These are phyloP conservation scores for Drosophila setosimentum DNA, from an alignment of 2,888 invertebrate genomes.

Conservation along the genomic window DNA sequence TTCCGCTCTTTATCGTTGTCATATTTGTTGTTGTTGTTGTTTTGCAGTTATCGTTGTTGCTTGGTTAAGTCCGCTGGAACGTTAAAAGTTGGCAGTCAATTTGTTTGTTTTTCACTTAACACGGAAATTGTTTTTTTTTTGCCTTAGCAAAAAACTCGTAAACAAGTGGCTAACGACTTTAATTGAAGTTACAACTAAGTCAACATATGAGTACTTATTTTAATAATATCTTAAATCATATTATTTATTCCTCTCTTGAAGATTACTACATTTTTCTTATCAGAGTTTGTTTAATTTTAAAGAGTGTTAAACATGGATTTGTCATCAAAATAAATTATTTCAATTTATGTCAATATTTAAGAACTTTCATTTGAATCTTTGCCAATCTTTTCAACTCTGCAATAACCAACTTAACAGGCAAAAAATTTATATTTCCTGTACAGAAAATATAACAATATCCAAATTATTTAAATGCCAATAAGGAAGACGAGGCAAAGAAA, in stretches of 20 bases:
- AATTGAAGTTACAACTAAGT: neutral
- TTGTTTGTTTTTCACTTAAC: constrained; percentile 77
- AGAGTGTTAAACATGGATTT: neutral
- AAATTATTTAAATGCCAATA: constrained; percentile 24
- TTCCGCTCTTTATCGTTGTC: constrained; percentile 30
- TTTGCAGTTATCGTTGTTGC: constrained; percentile 2
- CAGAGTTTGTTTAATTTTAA: neutral
- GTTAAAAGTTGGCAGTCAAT: constrained; percentile 73
- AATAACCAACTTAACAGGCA: neutral
- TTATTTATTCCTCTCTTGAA: neutral
- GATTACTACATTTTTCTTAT: neutral
- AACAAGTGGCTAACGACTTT: constrained; percentile 56
- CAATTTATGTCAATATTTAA: neutral
- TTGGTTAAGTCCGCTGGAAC: constrained; percentile 65
- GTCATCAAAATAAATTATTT: neutral
- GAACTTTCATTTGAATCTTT: neutral
- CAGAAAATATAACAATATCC: constrained; percentile 21
- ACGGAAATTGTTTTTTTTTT: constrained; percentile 75
- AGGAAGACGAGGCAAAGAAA: constrained; percentile 1
- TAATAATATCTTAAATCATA: neutral
- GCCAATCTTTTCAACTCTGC: neutral
- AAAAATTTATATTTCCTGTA: neutral
- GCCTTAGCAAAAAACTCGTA: constrained; percentile 45
- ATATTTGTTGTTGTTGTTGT: constrained; percentile 12
- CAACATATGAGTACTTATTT: neutral